Conservation (phyloP, 2,888 invertebrate genomes). For the Timandra comae region DNA sequence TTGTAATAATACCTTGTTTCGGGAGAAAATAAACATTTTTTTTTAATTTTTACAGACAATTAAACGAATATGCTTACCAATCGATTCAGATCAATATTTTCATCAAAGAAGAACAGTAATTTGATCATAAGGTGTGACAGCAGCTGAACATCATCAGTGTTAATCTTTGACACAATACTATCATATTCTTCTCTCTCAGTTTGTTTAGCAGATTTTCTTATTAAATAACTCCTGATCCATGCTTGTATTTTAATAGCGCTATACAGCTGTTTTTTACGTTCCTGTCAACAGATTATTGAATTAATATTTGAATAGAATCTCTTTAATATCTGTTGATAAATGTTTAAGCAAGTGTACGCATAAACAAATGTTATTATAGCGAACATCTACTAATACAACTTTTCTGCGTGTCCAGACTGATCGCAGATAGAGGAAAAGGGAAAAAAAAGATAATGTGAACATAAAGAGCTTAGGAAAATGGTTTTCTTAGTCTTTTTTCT, state of each 20-base stretch:
- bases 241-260: constrained; percentile 91
- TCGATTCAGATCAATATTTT: constrained; percentile 74
- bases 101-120: constrained; percentile 87
- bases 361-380: too few relatives aligned
- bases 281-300: constrained; percentile 66
- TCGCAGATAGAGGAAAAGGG: too few relatives aligned
- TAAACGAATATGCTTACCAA: too few relatives aligned
- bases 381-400: background rate
- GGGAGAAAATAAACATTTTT: too few relatives aligned
- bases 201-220: constrained; percentile 81
- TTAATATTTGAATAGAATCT: constrained; percentile 4
- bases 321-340: too few relatives aligned
- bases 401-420: too few relatives aligned
- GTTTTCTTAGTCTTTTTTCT: too few relatives aligned
- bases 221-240: constrained; percentile 84
- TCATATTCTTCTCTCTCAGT: constrained; percentile 84
- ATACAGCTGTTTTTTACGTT: constrained; percentile 82
- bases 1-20: too few relatives aligned
- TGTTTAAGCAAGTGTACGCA: too few relatives aligned
- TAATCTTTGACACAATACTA: constrained; percentile 64
- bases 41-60: too few relatives aligned
- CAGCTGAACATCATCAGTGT: constrained; percentile 61
- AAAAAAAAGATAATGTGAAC: too few relatives aligned
- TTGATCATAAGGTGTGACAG: constrained; percentile 78
- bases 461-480: too few relatives aligned